Evolutionary conservation across 2,113 vertebrate species (phyloP).

Genomic region (Suncus etruscus): DNA sequence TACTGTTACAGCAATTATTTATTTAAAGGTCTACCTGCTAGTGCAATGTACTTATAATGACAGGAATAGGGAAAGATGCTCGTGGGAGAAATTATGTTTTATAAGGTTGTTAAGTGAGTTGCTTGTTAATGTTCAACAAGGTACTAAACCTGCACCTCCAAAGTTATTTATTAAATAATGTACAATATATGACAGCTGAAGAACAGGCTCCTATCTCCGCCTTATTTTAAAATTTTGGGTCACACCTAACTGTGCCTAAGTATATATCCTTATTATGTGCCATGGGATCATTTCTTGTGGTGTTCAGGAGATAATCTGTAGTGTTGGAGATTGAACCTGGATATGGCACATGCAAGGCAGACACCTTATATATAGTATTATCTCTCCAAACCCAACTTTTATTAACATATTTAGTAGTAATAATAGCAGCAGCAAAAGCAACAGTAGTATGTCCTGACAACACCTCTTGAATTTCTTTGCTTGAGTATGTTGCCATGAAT

Average conservation of each 20-base stretch:
- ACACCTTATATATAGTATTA: no score
- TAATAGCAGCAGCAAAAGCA: no score
- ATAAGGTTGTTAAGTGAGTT: conserved; percentile 28
- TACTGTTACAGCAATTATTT: not conserved
- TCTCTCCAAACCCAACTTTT: not conserved
- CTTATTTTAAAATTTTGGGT: conserved; percentile 13
- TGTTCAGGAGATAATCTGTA: no score
- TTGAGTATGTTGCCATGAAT: no score
- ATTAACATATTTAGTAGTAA: not conserved
- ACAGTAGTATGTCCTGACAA: no score
- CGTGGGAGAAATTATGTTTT: not conserved
- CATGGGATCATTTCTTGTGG: no score
- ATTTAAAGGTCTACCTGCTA: not conserved
- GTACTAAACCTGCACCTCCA: not conserved
- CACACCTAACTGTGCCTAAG: no score
- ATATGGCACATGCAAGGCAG: no score
- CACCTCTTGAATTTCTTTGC: no score
- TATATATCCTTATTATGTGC: no score
- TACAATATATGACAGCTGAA: not conserved
- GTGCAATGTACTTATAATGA: not conserved
- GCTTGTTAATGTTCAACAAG: not conserved
- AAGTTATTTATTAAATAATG: not conserved
- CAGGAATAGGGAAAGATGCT: not conserved
- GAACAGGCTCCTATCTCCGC: not conserved
- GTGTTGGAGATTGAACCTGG: no score